phyloP scores from a whole-genome alignment of 2,888 invertebrate species.

The Noctua janthe region DNA sequence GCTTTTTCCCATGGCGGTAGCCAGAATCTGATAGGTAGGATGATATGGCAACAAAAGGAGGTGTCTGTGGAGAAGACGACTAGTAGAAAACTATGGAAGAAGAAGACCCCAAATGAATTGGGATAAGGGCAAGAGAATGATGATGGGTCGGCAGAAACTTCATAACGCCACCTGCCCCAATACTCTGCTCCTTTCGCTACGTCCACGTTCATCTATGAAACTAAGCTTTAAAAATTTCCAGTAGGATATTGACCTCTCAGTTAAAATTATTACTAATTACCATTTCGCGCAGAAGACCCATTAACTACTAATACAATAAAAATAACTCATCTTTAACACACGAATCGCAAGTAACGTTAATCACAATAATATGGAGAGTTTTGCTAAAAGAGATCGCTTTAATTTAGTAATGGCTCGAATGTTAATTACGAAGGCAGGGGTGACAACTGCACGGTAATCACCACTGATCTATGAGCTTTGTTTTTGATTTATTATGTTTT shows the following conservation, averaged over 20 bases:
- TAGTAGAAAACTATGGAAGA: too few species aligned
- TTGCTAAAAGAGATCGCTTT: conserved; percentile 91
- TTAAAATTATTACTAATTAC: not conserved
- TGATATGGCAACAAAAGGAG: too few species aligned
- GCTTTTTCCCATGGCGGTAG: not conserved
- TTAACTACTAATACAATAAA: conserved; percentile 33
- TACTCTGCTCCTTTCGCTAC: not conserved
- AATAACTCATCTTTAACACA: conserved; percentile 36
- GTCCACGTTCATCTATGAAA: not conserved
- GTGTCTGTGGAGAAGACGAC: too few species aligned
- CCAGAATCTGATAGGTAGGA: too few species aligned
- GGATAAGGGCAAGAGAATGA: too few species aligned
- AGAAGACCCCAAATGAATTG: too few species aligned
- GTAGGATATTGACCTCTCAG: not conserved
- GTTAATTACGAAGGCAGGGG: conserved; percentile 92
- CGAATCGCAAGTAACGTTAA: conserved; percentile 64
- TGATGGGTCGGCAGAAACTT: not conserved
- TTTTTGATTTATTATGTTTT: conserved; percentile 69
- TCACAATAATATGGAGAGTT: conserved; percentile 69
- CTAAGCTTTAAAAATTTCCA: not conserved
- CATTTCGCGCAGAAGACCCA: not conserved
- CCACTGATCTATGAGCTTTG: conserved; percentile 65
- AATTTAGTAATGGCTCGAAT: conserved; percentile 94
- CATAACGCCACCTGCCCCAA: not conserved
- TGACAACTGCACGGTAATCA: conserved; percentile 75